These are phyloP conservation scores for Tamandua tetradactyla DNA, from an alignment of 2,797 vertebrate genomes.

Conservation along the genomic window DNA sequence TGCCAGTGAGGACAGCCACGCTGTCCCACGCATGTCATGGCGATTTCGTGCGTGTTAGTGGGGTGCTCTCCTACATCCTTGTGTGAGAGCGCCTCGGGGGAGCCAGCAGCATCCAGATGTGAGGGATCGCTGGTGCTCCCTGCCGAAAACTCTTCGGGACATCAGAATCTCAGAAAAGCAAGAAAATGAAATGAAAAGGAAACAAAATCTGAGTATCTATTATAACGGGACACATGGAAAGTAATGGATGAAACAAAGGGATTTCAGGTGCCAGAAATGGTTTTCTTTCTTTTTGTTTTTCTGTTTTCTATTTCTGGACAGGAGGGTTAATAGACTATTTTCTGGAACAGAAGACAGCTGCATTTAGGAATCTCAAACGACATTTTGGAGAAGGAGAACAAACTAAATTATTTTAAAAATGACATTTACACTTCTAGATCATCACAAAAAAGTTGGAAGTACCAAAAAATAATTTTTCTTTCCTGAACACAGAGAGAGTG, in stretches of 20 bases:
- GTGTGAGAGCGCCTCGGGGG: neutral
- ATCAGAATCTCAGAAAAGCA: neutral
- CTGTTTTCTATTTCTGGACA: accelerated
- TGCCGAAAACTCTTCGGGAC: neutral
- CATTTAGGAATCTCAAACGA: neutral
- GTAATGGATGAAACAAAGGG: neutral
- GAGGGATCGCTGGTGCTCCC: too few relatives aligned
- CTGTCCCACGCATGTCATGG: too few relatives aligned
- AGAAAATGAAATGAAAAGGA: neutral
- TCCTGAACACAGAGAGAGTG: neutral
- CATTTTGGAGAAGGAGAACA: neutral
- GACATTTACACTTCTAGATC: neutral
- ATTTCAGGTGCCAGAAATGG: accelerated
- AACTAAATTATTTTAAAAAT: neutral
- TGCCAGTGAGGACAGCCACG: accelerated
- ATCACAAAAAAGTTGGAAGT: too few relatives aligned
- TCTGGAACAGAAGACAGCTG: neutral
- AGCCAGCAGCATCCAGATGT: neutral
- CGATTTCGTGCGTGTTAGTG: too few relatives aligned
- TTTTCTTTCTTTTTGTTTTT: too few relatives aligned
- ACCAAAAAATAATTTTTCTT: accelerated
- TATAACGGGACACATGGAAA: neutral
- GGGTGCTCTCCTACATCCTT: neutral
- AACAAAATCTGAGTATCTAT: too few relatives aligned
- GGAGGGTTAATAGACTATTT: neutral